Evolutionary conservation across 2,888 invertebrate species (phyloP).

Genomic region (Lithophane socia): DNA sequence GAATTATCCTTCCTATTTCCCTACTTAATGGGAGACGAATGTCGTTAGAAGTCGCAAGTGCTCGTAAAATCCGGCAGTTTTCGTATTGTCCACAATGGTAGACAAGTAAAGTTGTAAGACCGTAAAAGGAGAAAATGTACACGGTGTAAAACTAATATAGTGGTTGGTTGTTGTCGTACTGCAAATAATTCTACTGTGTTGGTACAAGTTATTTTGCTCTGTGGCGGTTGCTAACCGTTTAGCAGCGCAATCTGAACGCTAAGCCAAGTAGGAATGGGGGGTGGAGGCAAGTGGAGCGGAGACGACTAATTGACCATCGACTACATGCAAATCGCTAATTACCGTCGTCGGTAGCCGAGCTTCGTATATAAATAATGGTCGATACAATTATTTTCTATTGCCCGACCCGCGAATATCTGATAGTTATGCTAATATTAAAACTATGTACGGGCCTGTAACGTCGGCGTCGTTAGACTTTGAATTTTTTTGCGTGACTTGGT

Average conservation of each 20-base stretch:
- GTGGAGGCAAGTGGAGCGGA: slow-evolving; percentile 75
- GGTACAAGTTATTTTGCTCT: slow-evolving; percentile 49
- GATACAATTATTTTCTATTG: slow-evolving; percentile 75
- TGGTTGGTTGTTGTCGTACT: slow-evolving; percentile 37
- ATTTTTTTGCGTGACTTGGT: slow-evolving; percentile 53
- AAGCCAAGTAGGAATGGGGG: slow-evolving; percentile 62
- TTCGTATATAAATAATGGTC: slow-evolving; percentile 77
- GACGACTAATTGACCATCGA: slow-evolving; percentile 84
- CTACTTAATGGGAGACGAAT: slow-evolving; percentile 87
- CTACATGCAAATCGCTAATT: slow-evolving; percentile 86
- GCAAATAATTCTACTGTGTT: slow-evolving; percentile 32
- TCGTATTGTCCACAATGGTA: slow-evolving; percentile 73
- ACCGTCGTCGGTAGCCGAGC: slow-evolving; percentile 75
- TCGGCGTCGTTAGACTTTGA: slow-evolving; percentile 34
- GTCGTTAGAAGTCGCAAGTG: slow-evolving; percentile 87
- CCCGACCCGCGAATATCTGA: slow-evolving; percentile 56
- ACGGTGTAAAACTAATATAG: slow-evolving; percentile 13
- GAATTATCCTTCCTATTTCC: slow-evolving; percentile 86
- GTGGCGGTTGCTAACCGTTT: slow-evolving; percentile 58
- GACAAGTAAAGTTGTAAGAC: slow-evolving; percentile 52
- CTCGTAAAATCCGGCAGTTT: slow-evolving; percentile 85
- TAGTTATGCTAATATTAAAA: slow-evolving; percentile 63
- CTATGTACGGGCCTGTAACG: slow-evolving; percentile 44
- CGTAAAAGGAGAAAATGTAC: slow-evolving; percentile 21
- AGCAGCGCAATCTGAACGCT: slow-evolving; percentile 64